Evolutionary conservation across 1,140 invertebrate genomes (phyloP), one percentile per base, ranked within the genome.

Genomic region (Lucilia sericata): DNA sequence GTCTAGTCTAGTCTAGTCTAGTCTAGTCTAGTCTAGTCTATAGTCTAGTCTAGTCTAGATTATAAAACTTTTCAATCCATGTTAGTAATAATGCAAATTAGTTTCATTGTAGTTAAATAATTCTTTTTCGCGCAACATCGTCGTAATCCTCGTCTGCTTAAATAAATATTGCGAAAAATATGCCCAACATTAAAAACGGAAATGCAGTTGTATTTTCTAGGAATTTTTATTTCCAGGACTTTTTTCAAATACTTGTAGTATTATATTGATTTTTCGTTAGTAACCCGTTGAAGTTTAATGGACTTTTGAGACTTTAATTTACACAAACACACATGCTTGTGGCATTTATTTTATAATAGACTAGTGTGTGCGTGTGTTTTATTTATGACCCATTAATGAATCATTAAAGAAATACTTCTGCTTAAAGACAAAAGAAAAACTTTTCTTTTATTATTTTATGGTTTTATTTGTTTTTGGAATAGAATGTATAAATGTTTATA

Each of bases 131-230:
- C 55, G n/a, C 55, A 60, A n/a, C 42, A 42, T 42, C n/a, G 14
- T n/a, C 55, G n/a, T 60, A 60, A 60, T 60, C 55, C 55, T 70
- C 21, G n/a, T n/a, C n/a, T 21, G 65, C 21, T 70, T 70, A 70
- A 70, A 70, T 70, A 70, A 70, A 70, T 70, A 70, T 70, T 70
- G 14, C 14, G 5, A 21, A 21, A 70, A 70, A 70, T 60, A 60
- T 7, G 14, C 55, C 5, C n/a, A 21, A 70, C 65, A 70, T 70
- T 30, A 21, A 10, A 70, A 70, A 25, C 65, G 65, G 65, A 70
- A 70, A 70, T 70, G 65, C 65, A 70, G 65, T 70, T 70, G 65
- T 70, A 21, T 70, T 70, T 70, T n/a, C 21, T 70, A n/a, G 55
- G 55, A 60, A 60, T 17, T 17, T 60, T 17, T 60, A 14, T 14